Evolutionary conservation across 2,113 vertebrate genomes (phyloP).

Genomic region (Psilopsiagon aymara): DNA sequence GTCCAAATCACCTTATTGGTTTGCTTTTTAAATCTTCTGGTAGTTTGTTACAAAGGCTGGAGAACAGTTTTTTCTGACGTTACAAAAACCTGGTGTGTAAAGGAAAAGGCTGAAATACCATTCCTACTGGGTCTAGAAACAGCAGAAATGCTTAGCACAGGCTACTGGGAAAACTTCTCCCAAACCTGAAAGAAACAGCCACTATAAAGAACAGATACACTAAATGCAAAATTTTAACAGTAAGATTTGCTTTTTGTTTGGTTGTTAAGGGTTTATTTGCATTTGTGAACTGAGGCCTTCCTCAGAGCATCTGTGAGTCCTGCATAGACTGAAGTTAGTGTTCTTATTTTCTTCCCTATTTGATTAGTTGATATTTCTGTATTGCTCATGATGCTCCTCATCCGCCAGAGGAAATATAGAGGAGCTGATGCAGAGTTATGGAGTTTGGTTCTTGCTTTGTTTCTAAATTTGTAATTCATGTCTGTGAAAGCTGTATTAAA

Average conservation of each 20-base stretch:
- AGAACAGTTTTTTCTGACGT: background rate
- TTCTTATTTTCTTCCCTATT: background rate
- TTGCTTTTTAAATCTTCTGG: background rate
- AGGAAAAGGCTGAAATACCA: background rate
- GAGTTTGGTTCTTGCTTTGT: background rate
- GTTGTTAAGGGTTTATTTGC: accelerated
- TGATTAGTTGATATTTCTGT: background rate
- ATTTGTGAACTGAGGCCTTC: background rate
- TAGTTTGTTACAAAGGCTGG: background rate
- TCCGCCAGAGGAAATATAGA: background rate
- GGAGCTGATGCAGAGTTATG: background rate
- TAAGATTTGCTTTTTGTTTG: background rate
- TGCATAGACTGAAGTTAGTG: background rate
- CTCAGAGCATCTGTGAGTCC: background rate
- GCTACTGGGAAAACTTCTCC: background rate
- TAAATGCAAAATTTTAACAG: background rate
- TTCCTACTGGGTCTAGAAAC: background rate
- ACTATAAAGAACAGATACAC: background rate
- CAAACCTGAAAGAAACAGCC: background rate
- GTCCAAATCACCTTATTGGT: background rate
- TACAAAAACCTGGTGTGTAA: background rate
- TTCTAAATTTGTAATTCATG: background rate
- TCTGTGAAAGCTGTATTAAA: background rate
- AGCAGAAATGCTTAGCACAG: accelerated
- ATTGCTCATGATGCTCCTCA: background rate